Evolutionary conservation across 2,888 invertebrate species (phyloP).

Genomic region (Bombylius major): DNA sequence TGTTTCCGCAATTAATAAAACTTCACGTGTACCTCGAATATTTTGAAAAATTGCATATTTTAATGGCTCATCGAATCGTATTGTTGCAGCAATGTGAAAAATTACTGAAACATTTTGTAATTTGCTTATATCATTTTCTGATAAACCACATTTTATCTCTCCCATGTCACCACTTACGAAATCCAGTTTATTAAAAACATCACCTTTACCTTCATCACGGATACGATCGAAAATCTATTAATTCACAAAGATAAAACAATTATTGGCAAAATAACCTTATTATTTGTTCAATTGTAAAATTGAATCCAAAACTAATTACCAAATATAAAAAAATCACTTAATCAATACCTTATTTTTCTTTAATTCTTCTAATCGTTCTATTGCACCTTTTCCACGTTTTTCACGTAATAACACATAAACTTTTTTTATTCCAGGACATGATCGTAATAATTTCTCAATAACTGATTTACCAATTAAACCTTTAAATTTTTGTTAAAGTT

Average conservation of each 20-base stretch:
- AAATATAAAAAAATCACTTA: too few relatives aligned
- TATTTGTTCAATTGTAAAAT: too few relatives aligned
- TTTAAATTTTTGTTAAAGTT: slow-evolving; percentile 19
- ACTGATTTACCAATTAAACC: slow-evolving; percentile 79
- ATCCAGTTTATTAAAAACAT: not conserved
- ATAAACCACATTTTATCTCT: not conserved
- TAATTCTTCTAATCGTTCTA: slow-evolving; percentile 50
- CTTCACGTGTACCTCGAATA: not conserved
- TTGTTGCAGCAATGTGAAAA: not conserved
- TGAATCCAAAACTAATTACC: too few relatives aligned
- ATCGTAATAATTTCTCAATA: slow-evolving; percentile 67
- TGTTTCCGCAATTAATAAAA: not conserved
- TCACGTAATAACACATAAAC: slow-evolving; percentile 61
- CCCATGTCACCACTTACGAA: not conserved
- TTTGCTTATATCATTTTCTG: not conserved
- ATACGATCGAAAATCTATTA: not conserved
- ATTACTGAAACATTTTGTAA: not conserved
- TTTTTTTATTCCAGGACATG: slow-evolving; percentile 54
- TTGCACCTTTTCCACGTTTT: slow-evolving; percentile 48
- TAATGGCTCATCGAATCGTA: not conserved
- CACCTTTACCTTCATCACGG: not conserved
- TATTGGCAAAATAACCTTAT: too few relatives aligned
- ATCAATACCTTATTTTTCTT: slow-evolving; percentile 1
- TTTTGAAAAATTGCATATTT: not conserved
- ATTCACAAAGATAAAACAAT: not conserved